Evolutionary conservation across 2,888 invertebrate genomes (phyloP).

Genomic region (Acanthoscelides obtectus): DNA sequence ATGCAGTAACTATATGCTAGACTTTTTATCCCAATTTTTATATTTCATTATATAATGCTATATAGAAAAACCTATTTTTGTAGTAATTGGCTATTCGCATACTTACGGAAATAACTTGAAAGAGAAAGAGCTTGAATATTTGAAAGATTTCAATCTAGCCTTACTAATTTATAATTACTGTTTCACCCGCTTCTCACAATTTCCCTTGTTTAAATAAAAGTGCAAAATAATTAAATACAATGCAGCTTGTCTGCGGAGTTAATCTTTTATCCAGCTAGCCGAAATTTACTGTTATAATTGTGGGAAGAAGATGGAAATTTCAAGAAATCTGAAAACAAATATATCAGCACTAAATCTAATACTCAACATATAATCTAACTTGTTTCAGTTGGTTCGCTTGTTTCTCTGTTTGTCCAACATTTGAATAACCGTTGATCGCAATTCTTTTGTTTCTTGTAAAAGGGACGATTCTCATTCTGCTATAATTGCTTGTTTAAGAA

Average conservation of each 20-base stretch:
- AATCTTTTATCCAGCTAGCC: not conserved
- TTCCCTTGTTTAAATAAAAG: conserved; percentile 25
- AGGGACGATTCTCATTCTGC: not conserved
- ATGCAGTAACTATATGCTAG: not conserved
- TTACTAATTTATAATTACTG: not conserved
- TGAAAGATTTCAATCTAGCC: conserved; percentile 31
- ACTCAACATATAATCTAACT: not conserved
- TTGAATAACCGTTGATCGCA: not conserved
- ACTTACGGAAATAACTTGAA: not conserved
- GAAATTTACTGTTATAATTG: not conserved
- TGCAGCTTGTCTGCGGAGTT: not conserved
- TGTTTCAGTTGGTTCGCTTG: not conserved
- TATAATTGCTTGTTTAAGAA: not conserved
- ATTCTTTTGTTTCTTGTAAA: not conserved
- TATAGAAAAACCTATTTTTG: not conserved
- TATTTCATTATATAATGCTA: not conserved
- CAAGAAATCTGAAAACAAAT: not conserved
- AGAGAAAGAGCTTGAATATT: conserved; percentile 20
- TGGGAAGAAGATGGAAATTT: not conserved
- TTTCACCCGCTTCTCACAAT: conserved; percentile 36
- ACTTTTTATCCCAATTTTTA: not conserved
- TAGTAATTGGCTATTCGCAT: not conserved
- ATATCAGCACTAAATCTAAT: not conserved
- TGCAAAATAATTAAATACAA: conserved; percentile 28
- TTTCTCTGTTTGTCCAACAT: not conserved